phyloP scores from a whole-genome alignment of 2,888 invertebrate genomes.

The Apamea monoglypha region DNA sequence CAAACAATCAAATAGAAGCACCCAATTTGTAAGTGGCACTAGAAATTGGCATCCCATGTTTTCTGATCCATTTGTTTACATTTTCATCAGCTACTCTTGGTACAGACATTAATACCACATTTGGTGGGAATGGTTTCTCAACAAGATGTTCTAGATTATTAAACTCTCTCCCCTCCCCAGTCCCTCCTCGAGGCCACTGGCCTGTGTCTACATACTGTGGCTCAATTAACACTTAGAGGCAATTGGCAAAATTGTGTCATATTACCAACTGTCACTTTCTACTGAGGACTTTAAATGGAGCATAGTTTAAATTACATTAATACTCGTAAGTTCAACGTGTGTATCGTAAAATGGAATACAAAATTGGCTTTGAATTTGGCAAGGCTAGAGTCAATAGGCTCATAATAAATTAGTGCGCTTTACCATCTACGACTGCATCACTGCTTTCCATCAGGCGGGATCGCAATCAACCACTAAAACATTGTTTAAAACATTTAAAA shows the following conservation, averaged over 20 bases:
- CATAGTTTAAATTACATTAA: not conserved
- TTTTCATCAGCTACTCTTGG: not conserved
- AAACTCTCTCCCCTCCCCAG: not conserved
- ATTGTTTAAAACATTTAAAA: too few relatives aligned
- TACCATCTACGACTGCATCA: too few relatives aligned
- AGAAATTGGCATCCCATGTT: not conserved
- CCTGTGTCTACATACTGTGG: conserved; percentile 14
- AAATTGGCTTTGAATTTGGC: too few relatives aligned
- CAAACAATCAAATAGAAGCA: too few relatives aligned
- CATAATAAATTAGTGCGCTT: too few relatives aligned
- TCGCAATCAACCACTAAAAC: too few relatives aligned
- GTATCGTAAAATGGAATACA: not conserved
- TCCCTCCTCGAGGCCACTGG: conserved; percentile 11
- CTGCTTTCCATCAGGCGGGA: too few relatives aligned
- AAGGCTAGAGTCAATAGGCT: too few relatives aligned
- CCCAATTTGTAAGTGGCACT: not conserved
- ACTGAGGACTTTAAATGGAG: not conserved
- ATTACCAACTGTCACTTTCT: conserved; percentile 19
- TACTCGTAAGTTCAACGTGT: not conserved
- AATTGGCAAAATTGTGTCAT: conserved; percentile 64
- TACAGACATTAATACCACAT: too few relatives aligned
- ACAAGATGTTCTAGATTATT: conserved; percentile 1
- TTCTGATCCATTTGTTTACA: not conserved
- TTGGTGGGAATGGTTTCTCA: not conserved
- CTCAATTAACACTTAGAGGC: conserved; percentile 54